These are phyloP conservation scores for Gephyroberyx darwinii DNA, from an alignment of 2,797 vertebrate species.

Conservation along the genomic window DNA sequence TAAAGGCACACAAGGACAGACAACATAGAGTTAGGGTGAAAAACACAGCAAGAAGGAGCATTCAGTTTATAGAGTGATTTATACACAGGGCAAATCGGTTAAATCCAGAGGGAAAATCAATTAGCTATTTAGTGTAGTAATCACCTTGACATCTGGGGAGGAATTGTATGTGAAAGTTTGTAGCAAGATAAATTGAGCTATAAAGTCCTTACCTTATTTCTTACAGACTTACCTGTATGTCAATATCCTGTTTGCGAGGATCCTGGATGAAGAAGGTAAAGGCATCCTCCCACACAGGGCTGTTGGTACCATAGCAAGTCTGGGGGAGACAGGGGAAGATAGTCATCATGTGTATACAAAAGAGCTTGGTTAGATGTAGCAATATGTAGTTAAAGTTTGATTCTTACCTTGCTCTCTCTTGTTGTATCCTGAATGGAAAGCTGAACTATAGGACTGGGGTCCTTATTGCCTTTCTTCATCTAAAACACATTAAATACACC, in stretches of 20 bases:
- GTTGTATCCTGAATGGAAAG: conserved; percentile 90
- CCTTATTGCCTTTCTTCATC: conserved; percentile 91
- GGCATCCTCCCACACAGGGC: conserved; percentile 90
- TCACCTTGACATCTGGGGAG: not conserved
- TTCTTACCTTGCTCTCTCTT: conserved; percentile 88
- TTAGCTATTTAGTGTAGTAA: conserved; percentile 6
- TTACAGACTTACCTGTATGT: conserved; percentile 84
- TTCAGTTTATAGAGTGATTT: conserved; percentile 5
- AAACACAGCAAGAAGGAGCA: not conserved
- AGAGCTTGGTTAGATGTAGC: not conserved
- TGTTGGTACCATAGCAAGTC: conserved; percentile 84
- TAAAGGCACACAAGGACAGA: conserved; percentile 52
- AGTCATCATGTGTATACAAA: not conserved
- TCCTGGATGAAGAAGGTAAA: conserved; percentile 95
- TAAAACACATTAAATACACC: conserved; percentile 62
- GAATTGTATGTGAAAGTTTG: conserved; percentile 1
- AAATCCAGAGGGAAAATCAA: conserved; percentile 14
- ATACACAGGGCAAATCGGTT: not conserved
- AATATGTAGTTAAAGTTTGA: not conserved
- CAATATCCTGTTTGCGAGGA: conserved; percentile 87
- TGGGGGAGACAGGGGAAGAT: conserved; percentile 52
- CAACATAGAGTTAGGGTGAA: not conserved
- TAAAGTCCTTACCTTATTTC: not conserved
- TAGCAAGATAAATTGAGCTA: not conserved
- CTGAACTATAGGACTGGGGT: conserved; percentile 91